Base-by-base conservation (phyloP, 2,888 invertebrate genomes). In the Yponomeuta cagnagella region DNA sequence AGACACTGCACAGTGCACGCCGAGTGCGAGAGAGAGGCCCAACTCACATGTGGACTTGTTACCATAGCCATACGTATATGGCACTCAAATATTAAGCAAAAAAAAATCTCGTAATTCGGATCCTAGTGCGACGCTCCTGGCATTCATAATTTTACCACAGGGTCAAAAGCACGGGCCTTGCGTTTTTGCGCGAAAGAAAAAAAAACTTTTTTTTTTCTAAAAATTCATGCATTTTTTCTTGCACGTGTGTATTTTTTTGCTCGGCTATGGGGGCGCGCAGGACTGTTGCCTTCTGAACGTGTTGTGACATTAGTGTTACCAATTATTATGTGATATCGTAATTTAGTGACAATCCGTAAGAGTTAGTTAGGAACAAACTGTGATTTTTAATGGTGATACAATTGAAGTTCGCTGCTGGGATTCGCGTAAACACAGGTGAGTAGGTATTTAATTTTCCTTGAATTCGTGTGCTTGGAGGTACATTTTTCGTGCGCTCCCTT, bases 241-340 rank as follows among this genome's bases (percentile, higher is more conserved):
- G 81, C 88, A 85, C 87, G 88, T 88, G 89, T 82, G 87, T 76
- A 82, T 83, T 83, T 89, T 87, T 89, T 85, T 85, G 88, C 52
- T 58, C 15, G 52, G 15, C 52, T 58, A 1, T 58, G 52, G 6
- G 52, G 52, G 15, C 87, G 79, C 90, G 90, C 80, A 80, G 88
- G 88, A 89, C 86, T 85, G 86, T 88, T 88, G 91, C 92, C 92
- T 92, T 91, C 84, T 77, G 86, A 87, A 88, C 90, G 91, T 91
- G 92, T 92, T 92, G 92, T 92, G 91, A 92, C 90, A 77, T 77
- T 88, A 88, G 90, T 90, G 92, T 89, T 90, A 90, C 89, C 89
- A 79, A 15, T 82, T 82, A 87, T 86, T 85, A 90, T 92, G 91
- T 92, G 92, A 92, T 92, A 90, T 89, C 80, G 79, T 48, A 66